Evolutionary conservation across 2,113 vertebrate genomes (phyloP), one percentile per base, ranked within the genome.

Genomic region (Perccottus glenii): DNA sequence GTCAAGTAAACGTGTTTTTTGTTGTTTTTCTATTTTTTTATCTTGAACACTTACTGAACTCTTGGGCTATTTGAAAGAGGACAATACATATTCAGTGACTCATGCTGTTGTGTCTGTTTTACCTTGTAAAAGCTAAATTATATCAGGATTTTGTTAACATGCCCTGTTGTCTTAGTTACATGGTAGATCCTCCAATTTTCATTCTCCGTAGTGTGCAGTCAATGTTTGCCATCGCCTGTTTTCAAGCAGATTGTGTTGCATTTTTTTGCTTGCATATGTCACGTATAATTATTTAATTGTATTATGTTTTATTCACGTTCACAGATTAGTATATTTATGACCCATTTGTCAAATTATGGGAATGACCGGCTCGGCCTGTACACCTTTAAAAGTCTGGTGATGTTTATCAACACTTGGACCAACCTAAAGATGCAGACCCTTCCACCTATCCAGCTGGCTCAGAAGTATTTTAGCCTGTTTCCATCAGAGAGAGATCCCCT

Each of bases 291-390:
- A 27, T 27, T 27, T 27, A 27, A 27, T 27, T 27, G 19, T 27
- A 27, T 27, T 27, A 6, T 12, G 2, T 36, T 15, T 0, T 0
- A 52, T 80, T 60, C 62, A 9, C 12, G 2, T 50, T 44, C 46
- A 67, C 88, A 99, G 97, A 98, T 99, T 77, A 99, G 97, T 85
- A 98, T 99, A 84, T 99, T 99, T 88, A 99, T 99, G 98, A 99
- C 98, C 3, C 98, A 99, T 72, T 90, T 99, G 85, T 99, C 97
- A 78, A 99, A 99, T 85, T 99, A 99, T 0, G 98, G 98, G 35
- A 99, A 99, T 0, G 98, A 99, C 77, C 96, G 98, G 44, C 93
- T 99, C 67, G 98, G 98, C 60, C 90, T 99, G 53, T 98, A 97
- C 87, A 99, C 98, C 68, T 99, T 99, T 80, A 96, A 94, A 85